Percentiles rank a stretch among this genome's conserved stretches.
phyloP scores from a whole-genome alignment of 2,888 invertebrate species.

The Orthosia cruda region DNA sequence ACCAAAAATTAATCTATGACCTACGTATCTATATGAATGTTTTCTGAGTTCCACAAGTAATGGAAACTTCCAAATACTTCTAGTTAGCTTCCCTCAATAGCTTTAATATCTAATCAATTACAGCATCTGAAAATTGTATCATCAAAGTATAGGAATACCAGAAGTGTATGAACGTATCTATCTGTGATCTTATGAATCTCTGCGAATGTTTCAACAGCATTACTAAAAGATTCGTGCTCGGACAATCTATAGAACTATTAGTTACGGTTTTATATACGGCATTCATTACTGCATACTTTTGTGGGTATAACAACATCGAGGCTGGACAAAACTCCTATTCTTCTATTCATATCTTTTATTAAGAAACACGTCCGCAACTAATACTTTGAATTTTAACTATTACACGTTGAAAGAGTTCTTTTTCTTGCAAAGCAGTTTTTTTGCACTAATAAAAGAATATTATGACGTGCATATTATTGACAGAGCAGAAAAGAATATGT shows the following conservation, averaged over 20 bases:
- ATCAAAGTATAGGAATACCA: background rate
- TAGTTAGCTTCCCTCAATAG: background rate
- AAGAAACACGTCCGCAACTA: slow-evolving; percentile 51
- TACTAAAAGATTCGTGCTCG: slow-evolving; percentile 49
- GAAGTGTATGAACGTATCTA: background rate
- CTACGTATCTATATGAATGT: too few relatives aligned
- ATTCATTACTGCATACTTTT: slow-evolving; percentile 44
- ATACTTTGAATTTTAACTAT: slow-evolving; percentile 45
- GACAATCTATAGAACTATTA: slow-evolving; percentile 49
- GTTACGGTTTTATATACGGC: slow-evolving; percentile 49
- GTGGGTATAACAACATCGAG: slow-evolving; percentile 38
- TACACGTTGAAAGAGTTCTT: slow-evolving; percentile 27
- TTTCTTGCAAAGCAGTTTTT: slow-evolving; percentile 18
- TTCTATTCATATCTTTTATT: slow-evolving; percentile 35
- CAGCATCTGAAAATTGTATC: background rate
- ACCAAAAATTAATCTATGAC: too few relatives aligned
- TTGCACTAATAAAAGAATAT: background rate
- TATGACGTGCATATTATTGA: slow-evolving; percentile 5
- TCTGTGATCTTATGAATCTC: background rate
- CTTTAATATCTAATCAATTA: background rate
- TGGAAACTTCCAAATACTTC: background rate
- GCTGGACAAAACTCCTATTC: slow-evolving; percentile 14
- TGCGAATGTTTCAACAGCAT: slow-evolving; percentile 13
- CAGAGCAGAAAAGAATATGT: background rate
- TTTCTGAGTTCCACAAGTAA: background rate